phyloP scores from a whole-genome alignment of 2,888 invertebrate species.

The Chrysotoxum bicinctum region DNA sequence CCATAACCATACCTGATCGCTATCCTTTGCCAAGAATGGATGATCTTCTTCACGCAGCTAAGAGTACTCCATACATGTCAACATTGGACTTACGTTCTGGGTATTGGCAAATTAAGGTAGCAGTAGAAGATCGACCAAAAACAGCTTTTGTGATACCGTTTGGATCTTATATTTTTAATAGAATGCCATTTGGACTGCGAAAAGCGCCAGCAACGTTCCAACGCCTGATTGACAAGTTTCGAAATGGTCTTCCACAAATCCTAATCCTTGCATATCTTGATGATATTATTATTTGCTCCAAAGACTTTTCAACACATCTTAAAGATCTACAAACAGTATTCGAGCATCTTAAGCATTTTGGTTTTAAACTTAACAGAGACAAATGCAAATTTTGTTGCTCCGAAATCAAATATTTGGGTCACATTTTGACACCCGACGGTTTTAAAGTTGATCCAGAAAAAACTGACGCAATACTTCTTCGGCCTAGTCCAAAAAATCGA shows the following conservation, averaged over 20 bases:
- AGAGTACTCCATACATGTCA: background rate
- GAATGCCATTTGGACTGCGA: constrained; percentile 32
- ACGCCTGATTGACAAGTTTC: constrained; percentile 74
- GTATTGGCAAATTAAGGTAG: constrained; percentile 61
- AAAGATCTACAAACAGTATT: background rate
- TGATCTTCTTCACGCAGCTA: constrained; percentile 70
- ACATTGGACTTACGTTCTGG: constrained; percentile 57
- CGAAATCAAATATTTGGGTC: constrained; percentile 15
- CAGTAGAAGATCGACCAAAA: constrained; percentile 31
- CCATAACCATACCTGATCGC: constrained; percentile 75
- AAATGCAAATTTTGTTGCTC: constrained; percentile 20
- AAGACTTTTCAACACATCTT: background rate
- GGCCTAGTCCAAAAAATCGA: constrained; percentile 65
- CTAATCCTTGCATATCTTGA: constrained; percentile 12
- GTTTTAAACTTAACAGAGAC: background rate
- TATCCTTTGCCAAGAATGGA: constrained; percentile 80
- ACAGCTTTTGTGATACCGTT: constrained; percentile 45
- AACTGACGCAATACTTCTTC: constrained; percentile 62
- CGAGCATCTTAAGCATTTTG: background rate
- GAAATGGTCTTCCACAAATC: constrained; percentile 70
- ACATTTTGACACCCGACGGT: background rate
- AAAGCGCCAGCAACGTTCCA: constrained; percentile 76
- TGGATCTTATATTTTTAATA: constrained; percentile 21
- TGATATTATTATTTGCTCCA: constrained; percentile 4
- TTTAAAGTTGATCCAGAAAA: constrained; percentile 50